phyloP scores from a whole-genome alignment of 1,140 invertebrate species.

The Drosophila bocki region DNA sequence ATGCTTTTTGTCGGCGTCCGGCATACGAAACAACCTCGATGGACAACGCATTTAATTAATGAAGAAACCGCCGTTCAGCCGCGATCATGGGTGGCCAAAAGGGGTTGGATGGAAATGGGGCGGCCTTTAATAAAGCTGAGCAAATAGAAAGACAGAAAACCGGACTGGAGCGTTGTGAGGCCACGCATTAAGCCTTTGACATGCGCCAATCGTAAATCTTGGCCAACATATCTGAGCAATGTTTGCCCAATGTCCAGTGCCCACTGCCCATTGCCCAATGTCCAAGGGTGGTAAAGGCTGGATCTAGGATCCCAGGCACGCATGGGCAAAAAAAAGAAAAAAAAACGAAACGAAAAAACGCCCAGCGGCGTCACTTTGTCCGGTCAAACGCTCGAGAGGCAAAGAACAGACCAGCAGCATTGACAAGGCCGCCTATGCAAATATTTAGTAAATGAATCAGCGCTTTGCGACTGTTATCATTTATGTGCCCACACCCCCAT shows the following conservation, averaged over 20 bases:
- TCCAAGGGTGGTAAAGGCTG: constrained; percentile 30
- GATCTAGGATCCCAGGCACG: constrained; percentile 33
- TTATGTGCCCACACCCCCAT: constrained; percentile 55
- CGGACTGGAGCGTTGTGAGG: constrained; percentile 18
- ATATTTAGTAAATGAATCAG: constrained; percentile 85
- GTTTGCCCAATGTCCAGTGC: constrained; percentile 59
- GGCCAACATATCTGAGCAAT: constrained; percentile 82
- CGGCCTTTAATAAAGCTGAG: constrained; percentile 71
- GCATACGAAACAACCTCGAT: constrained; percentile 68
- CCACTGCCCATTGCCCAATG: constrained; percentile 2
- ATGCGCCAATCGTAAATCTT: constrained; percentile 85
- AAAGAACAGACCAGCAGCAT: constrained; percentile 56
- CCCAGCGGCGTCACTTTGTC: constrained; percentile 63
- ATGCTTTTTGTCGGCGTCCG: constrained; percentile 71
- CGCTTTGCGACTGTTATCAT: constrained; percentile 83
- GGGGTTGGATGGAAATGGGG: neutral
- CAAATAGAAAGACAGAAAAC: constrained; percentile 57
- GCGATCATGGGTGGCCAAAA: neutral
- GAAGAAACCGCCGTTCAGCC: constrained; percentile 65
- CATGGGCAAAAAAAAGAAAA: constrained; percentile 20
- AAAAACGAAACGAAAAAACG: constrained; percentile 49
- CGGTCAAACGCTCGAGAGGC: constrained; percentile 51
- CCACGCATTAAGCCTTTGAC: constrained; percentile 79
- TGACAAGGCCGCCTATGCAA: constrained; percentile 85
- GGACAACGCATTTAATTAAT: constrained; percentile 78